phyloP scores from a whole-genome alignment of 2,888 invertebrate species.

The Trichogramma evanescens region DNA sequence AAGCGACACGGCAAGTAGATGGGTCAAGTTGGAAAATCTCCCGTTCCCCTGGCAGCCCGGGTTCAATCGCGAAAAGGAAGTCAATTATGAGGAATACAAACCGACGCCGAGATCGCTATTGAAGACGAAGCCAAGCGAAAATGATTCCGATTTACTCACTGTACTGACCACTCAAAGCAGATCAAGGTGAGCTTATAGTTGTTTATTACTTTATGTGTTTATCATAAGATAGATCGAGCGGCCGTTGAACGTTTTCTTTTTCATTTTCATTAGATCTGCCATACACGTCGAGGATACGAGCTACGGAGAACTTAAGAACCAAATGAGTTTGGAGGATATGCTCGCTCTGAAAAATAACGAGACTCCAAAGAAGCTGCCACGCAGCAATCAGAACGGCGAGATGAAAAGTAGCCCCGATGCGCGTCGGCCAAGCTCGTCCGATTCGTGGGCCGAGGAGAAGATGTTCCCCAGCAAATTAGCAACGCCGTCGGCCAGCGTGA shows the following conservation, averaged over 20 bases:
- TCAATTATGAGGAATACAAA: constrained; percentile 5
- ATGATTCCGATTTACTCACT: constrained; percentile 35
- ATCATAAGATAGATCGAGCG: neutral
- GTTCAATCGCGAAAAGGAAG: constrained; percentile 14
- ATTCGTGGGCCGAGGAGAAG: constrained; percentile 30
- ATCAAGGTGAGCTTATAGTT: constrained; percentile 24
- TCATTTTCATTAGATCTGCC: constrained; percentile 28
- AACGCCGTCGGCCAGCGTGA: constrained; percentile 24
- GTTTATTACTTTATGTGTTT: neutral
- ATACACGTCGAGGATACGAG: constrained; percentile 37
- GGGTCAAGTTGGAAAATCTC: constrained; percentile 16
- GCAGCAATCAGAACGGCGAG: neutral
- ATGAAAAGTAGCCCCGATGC: neutral
- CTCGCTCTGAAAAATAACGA: constrained; percentile 27
- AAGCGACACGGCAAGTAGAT: constrained; percentile 16
- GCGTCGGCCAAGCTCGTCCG: constrained; percentile 21
- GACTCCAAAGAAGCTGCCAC: neutral
- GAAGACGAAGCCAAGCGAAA: constrained; percentile 23
- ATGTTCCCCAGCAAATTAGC: constrained; percentile 35
- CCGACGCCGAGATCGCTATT: constrained; percentile 7
- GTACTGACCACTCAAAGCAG: constrained; percentile 39
- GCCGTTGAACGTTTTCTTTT: neutral
- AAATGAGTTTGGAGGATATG: constrained; percentile 41
- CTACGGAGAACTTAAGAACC: constrained; percentile 34
- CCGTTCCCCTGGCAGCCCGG: constrained; percentile 6